Conservation (phyloP, 2,888 invertebrate species). For the Drosophila multiciliata region DNA sequence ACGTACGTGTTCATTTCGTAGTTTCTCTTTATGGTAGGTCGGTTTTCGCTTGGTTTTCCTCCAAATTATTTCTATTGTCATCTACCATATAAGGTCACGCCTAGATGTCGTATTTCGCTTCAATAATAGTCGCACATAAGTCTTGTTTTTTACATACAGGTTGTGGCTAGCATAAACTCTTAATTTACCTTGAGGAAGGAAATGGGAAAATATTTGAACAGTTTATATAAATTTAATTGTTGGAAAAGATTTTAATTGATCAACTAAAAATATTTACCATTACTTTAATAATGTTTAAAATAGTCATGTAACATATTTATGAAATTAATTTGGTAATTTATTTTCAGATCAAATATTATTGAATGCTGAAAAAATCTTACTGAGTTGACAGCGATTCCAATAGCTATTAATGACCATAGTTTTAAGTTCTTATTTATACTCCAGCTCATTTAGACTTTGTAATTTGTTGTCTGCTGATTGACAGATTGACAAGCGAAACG, state of each 20-base stretch:
- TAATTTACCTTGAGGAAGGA: not conserved
- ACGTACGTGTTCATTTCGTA: constrained; percentile 71
- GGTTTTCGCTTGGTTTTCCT: constrained; percentile 47
- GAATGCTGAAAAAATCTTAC: not conserved
- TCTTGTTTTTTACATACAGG: constrained; percentile 31
- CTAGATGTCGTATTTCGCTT: constrained; percentile 23
- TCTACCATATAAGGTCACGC: constrained; percentile 55
- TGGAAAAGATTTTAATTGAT: not conserved
- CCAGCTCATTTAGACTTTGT: not conserved
- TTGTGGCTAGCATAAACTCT: constrained; percentile 10
- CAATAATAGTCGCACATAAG: constrained; percentile 27
- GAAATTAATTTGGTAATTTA: not conserved
- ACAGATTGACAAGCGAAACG: constrained; percentile 25
- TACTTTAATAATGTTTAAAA: not conserved
- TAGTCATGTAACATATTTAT: not conserved
- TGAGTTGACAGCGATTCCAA: not conserved
- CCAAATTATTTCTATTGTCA: constrained; percentile 65
- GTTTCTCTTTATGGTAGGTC: constrained; percentile 72
- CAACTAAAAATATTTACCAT: not conserved
- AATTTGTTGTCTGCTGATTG: constrained; percentile 6
- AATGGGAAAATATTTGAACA: not conserved
- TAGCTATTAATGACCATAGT: not conserved
- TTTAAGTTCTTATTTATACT: not conserved
- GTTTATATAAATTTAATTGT: not conserved
- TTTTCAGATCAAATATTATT: not conserved